Evolutionary conservation across 2,888 invertebrate genomes (phyloP), one percentile per base, ranked within the genome.

Genomic region (Nezara viridula): DNA sequence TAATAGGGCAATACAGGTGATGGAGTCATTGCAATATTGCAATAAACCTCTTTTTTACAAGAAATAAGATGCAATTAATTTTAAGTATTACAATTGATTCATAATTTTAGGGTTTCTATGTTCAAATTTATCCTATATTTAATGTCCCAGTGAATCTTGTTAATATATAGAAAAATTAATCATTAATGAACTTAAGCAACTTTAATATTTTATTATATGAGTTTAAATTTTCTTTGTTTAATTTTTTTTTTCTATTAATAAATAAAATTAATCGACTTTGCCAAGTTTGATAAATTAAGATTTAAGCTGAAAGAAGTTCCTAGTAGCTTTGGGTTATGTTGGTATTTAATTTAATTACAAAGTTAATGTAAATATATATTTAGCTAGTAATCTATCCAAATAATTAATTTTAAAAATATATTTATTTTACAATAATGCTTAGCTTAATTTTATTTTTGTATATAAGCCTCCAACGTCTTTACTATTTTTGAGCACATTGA

Each of bases 391-490:
- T 73, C 37, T 73, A 37, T 73, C 24, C 37, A 37, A 73, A 73
- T 73, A 73, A 37, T 73, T 37, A 73, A 73, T 73, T 73, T 37
- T 73, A 37, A 73, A 73, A 73, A 73, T n/a, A 81, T 44, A 81
- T 81, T 44, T 81, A 81, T 81, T 81, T 44, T 40, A 47, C 2
- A 24, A 40, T 44, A 77, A 40, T 47, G 81, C 81, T 81, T 44
- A 81, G 81, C 81, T 44, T 81, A 44, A 12, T 47, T 44, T 81
- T 81, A 44, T 37, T 44, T 81, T 81, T 81, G 44, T 81, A 81
- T 14, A 81, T 81, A 81, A 24, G 44, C 44, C 44, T 81, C 24
- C 16, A 47, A 47, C 81, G 44, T 81, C 44, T 44, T 40, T 81
- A 81, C n/a, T 81, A 14, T 81, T 14, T 40, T 81, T 44, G 24